Conservation (phyloP, 1,140 invertebrate genomes). For the Archivesica marissinica region DNA sequence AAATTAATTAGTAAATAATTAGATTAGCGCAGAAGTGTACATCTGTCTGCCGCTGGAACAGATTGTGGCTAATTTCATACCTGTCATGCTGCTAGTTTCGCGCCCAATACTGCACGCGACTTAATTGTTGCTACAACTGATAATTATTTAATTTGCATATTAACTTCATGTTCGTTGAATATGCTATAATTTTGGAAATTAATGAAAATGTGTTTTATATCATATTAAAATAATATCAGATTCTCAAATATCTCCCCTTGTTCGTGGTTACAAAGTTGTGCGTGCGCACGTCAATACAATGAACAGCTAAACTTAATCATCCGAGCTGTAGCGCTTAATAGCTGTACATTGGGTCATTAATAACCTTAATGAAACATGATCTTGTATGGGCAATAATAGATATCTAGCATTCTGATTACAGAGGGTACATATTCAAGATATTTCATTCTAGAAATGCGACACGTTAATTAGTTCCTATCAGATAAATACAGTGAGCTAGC, state of each 20-base stretch:
- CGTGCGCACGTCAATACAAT: not conserved
- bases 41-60: slow-evolving; percentile 26
- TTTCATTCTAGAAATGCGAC: too few species aligned
- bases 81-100: slow-evolving; percentile 15
- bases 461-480: too few species aligned
- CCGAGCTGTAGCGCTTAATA: too few species aligned
- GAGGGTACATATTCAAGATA: too few species aligned
- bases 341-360: too few species aligned
- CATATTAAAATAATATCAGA: slow-evolving; percentile 10
- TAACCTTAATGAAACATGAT: too few species aligned
- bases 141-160: slow-evolving; percentile 38
- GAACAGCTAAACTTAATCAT: not conserved
- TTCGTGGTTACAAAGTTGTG: not conserved
- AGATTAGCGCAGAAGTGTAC: slow-evolving; percentile 16
- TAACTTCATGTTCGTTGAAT: not conserved
- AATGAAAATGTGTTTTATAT: slow-evolving; percentile 45
- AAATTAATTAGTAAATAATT: slow-evolving; percentile 43
- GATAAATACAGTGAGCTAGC: too few species aligned
- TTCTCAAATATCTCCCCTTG: not conserved
- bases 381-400: too few species aligned
- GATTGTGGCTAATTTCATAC: slow-evolving; percentile 37
- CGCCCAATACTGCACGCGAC: slow-evolving; percentile 31
- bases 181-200: slow-evolving; percentile 1
- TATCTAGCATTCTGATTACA: too few species aligned
- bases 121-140: slow-evolving; percentile 24